Conservation (phyloP, 2,113 vertebrate genomes). For the Cathartes aura region DNA sequence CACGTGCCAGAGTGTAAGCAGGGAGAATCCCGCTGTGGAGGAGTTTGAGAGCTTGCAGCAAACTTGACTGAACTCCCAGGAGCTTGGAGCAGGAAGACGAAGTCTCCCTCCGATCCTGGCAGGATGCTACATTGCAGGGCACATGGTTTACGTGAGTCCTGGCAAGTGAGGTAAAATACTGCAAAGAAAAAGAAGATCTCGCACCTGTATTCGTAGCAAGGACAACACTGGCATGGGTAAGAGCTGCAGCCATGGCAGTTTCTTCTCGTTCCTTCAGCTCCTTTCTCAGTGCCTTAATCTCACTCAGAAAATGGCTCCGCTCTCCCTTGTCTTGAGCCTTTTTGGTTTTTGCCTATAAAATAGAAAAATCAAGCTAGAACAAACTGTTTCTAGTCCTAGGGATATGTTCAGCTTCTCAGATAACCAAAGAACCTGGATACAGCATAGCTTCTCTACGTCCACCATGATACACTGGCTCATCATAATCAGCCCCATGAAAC, state of each 20-base stretch:
- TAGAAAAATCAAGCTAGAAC: neutral
- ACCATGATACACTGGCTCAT: neutral
- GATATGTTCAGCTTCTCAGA: neutral
- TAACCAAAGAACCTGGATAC: neutral
- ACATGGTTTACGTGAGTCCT: accelerated
- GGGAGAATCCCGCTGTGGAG: neutral
- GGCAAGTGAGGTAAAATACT: neutral
- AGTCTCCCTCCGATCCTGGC: neutral
- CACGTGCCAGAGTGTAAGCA: neutral
- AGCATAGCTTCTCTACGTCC: neutral
- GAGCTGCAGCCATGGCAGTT: slow-evolving; percentile 83
- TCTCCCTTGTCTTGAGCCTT: slow-evolving; percentile 85
- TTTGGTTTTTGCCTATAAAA: slow-evolving; percentile 79
- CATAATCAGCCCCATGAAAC: neutral
- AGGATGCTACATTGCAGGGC: neutral
- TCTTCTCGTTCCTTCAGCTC: slow-evolving; percentile 90
- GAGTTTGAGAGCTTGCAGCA: neutral
- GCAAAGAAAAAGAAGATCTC: neutral
- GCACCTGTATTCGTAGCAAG: slow-evolving; percentile 93
- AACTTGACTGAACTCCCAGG: neutral
- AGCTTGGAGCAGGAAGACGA: neutral
- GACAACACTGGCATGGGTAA: slow-evolving; percentile 81
- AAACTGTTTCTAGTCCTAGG: neutral
- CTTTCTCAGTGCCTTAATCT: slow-evolving; percentile 86
- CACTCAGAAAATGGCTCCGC: slow-evolving; percentile 74